Evolutionary conservation across 64 coral and sea anemone species (phyloP).

Genomic region (Stylophora pistillata): DNA sequence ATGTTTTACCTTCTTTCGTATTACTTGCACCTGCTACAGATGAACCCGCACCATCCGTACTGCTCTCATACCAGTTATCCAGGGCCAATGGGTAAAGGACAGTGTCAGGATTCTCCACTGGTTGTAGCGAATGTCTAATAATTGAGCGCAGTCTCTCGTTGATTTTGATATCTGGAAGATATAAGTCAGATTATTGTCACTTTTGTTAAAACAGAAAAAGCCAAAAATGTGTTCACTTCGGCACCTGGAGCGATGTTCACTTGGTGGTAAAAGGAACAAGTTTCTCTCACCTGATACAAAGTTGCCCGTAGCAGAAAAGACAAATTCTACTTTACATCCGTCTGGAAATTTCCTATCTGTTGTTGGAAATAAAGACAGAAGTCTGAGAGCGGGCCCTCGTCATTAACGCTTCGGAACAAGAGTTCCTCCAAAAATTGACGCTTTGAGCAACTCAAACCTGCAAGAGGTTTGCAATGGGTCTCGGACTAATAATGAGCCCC

Average conservation of each 20-base stretch:
- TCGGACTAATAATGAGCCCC: too few species aligned
- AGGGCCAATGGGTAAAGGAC: conserved; percentile 26
- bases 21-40: background rate
- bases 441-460: too few species aligned
- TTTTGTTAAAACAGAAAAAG: background rate
- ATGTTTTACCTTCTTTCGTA: conserved; percentile 19
- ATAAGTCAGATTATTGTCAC: background rate
- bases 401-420: too few species aligned
- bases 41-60: background rate
- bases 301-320: conserved; percentile 81
- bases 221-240: background rate
- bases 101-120: conserved; percentile 86
- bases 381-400: too few species aligned
- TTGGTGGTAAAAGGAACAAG: conserved; percentile 54
- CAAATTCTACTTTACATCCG: conserved; percentile 86
- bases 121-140: conserved; percentile 76
- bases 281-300: conserved; percentile 72
- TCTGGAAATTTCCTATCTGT: conserved; percentile 94
- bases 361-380: background rate
- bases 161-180: conserved; percentile 70
- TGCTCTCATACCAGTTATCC: conserved; percentile 32
- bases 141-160: conserved; percentile 84
- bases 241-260: conserved; percentile 63
- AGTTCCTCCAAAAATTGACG: too few species aligned
- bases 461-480: too few species aligned